phyloP scores from a whole-genome alignment of 2,888 invertebrate genomes.

The Clistopyga incitator region DNA sequence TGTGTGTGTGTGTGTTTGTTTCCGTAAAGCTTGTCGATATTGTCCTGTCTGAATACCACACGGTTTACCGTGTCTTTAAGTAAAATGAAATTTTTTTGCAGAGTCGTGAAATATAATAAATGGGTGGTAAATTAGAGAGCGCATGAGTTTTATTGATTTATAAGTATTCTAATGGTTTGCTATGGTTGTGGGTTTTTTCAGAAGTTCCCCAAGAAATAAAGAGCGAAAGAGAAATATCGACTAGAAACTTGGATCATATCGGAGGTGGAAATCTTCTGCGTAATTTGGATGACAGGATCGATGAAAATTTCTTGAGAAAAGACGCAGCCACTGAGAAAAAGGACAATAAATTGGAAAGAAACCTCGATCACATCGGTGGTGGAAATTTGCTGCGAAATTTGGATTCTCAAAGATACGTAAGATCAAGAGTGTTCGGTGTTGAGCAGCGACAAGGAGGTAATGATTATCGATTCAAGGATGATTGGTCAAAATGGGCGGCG shows the following conservation, averaged over 20 bases:
- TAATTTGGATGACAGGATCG: conserved; percentile 83
- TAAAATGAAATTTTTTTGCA: too few relatives aligned
- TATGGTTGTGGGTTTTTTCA: conserved; percentile 48
- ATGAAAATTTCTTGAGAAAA: conserved; percentile 85
- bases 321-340: too few relatives aligned
- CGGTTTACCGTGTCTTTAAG: too few relatives aligned
- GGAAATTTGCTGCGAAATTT: conserved; percentile 73
- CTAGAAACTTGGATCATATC: conserved; percentile 81
- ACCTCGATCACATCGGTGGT: conserved; percentile 72
- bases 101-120: too few relatives aligned
- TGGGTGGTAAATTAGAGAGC: not conserved
- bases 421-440: too few relatives aligned
- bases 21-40: too few relatives aligned
- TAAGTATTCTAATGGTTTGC: not conserved
- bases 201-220: conserved; percentile 77
- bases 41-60: too few relatives aligned
- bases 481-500: too few relatives aligned
- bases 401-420: too few relatives aligned
- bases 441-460: too few relatives aligned
- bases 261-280: conserved; percentile 81
- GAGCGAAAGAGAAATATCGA: conserved; percentile 83
- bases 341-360: conserved; percentile 13
- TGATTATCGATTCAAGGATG: too few relatives aligned
- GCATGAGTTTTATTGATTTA: not conserved
- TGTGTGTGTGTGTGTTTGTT: too few relatives aligned